phyloP scores from a whole-genome alignment of 2,797 vertebrate species.

The Epinephelus coioides region DNA sequence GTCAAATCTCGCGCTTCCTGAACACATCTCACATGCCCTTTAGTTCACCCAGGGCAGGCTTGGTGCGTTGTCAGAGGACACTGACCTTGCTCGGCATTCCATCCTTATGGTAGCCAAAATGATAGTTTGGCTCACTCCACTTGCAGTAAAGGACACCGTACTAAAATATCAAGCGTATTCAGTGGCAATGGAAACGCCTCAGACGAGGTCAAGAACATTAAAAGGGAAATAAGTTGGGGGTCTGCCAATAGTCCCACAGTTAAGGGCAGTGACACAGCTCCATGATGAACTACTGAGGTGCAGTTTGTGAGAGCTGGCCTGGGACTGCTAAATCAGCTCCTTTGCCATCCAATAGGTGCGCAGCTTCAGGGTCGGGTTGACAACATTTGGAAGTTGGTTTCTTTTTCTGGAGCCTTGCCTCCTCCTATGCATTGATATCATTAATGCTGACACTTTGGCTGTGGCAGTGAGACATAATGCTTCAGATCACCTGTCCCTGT shows the following conservation, averaged over 20 bases:
- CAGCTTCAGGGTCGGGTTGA: background rate
- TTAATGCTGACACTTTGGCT: background rate
- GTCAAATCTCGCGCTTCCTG: constrained; percentile 4
- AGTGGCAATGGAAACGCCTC: background rate
- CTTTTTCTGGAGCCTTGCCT: background rate
- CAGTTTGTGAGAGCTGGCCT: background rate
- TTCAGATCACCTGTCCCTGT: constrained; percentile 18
- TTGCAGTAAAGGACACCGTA: background rate
- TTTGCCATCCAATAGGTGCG: constrained; percentile 13
- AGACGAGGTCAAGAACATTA: constrained; percentile 13
- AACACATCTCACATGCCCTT: constrained; percentile 3
- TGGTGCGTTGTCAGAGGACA: constrained; percentile 11
- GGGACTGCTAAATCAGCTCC: constrained; percentile 26
- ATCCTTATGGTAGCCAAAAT: constrained; percentile 11
- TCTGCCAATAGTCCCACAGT: constrained; percentile 13
- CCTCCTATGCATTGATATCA: constrained; percentile 12
- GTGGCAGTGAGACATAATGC: constrained; percentile 9
- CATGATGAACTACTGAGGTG: constrained; percentile 8
- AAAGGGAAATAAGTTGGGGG: constrained; percentile 4
- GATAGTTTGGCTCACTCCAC: background rate
- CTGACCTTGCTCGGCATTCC: background rate
- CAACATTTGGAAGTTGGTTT: background rate
- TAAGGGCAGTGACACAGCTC: background rate
- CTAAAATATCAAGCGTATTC: constrained; percentile 26
- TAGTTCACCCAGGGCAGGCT: background rate